Evolutionary conservation across 2,113 vertebrate species (phyloP), one percentile per base, ranked within the genome.

Genomic region (Dendropsophus ebraccatus): DNA sequence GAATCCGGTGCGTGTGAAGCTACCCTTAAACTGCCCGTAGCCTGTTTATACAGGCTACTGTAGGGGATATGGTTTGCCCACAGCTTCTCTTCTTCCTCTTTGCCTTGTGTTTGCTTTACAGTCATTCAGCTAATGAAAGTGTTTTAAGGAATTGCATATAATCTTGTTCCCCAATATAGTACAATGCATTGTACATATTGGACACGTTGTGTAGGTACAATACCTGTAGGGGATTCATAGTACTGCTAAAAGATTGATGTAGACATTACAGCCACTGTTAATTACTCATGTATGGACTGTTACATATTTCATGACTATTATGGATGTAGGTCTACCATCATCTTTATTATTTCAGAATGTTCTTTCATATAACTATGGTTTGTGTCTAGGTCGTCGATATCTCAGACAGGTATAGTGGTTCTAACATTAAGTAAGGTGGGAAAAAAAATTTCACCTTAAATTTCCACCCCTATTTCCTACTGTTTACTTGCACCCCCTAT

Each of bases 161-260:
- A 62, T 25, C n/a, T 8, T 13, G n/a, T 2, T 25, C 23, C 23
- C 56, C 56, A 58, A 58, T 58, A 58, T n/a, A 3, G 19, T 5
- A n/a, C 19, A 10, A n/a, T 10, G 7, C 1, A 58, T n/a, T 28
- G 10, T 62, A 28, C 19, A 12, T 62, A 2, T 0, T 25, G 58
- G 7, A 62, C 12, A 8, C 23, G 1, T 1, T n/a, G 6, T 58
- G 56, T 10, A 28, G 9, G 25, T 13, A 35, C 30, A 21, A 35
- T 9, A 69, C 17, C 65, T 17, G 17, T 69, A 69, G 65, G 8
- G 32, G 35, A 28, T 25, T 25, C 10, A 62, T 13, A 62, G 58
- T 62, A 28, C 25, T 28, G 65, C 30, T 69, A 69, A 69, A 69
- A 69, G 65, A 69, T 69, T 69, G 65, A 69, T 35, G 65, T 9